Conservation (phyloP, 1,140 invertebrate species). For the Zaprionus africanus region DNA sequence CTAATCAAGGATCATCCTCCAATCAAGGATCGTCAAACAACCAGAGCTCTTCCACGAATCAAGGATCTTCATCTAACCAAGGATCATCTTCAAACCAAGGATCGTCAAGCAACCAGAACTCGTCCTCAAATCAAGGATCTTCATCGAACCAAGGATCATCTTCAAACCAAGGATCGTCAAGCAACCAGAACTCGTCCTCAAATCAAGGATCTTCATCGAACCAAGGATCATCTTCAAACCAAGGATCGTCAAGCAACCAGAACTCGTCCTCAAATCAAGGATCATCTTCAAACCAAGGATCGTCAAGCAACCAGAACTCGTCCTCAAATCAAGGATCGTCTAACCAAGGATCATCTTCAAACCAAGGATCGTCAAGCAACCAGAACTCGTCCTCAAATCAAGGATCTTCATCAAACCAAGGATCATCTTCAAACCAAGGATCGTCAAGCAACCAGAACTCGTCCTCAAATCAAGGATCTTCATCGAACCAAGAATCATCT, state of each 20-base stretch:
- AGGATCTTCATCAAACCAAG: conserved; percentile 34
- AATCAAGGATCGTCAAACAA: conserved; percentile 46
- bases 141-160: conserved; percentile 47
- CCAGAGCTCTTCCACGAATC: conserved; percentile 24
- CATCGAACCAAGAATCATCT: conserved; percentile 38
- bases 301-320: conserved; percentile 20
- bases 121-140: conserved; percentile 45
- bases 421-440: conserved; percentile 50
- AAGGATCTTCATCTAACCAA: conserved; percentile 37
- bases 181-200: conserved; percentile 42
- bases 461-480: conserved; percentile 43
- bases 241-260: conserved; percentile 31
- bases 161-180: conserved; percentile 49
- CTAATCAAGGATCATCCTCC: conserved; percentile 41
- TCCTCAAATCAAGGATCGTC: conserved; percentile 28
- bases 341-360: conserved; percentile 45
- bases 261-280: conserved; percentile 37
- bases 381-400: conserved; percentile 25
- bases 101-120: conserved; percentile 45
- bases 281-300: conserved; percentile 34
- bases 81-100: conserved; percentile 50
- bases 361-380: conserved; percentile 32
- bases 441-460: conserved; percentile 4
- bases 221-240: conserved; percentile 26
- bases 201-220: conserved; percentile 38